Evolutionary conservation across 2,797 vertebrate species (phyloP).

Genomic region (Fringilla coelebs): DNA sequence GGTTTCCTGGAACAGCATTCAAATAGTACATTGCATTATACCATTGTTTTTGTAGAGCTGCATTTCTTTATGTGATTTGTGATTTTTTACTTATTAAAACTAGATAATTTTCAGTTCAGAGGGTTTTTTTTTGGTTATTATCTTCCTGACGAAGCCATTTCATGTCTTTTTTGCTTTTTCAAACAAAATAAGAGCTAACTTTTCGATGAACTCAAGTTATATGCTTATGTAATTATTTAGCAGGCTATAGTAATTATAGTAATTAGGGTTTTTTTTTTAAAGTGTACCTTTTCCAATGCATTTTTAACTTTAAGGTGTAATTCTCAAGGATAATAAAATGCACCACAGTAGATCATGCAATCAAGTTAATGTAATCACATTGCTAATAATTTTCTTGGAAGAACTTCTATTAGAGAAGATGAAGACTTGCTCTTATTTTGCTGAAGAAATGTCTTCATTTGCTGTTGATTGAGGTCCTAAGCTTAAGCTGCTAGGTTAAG

Average conservation of each 20-base stretch:
- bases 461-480: background rate
- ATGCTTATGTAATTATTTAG: background rate
- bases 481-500: background rate
- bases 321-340: conserved; percentile 18
- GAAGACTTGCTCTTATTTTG: background rate
- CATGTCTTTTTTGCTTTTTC: background rate
- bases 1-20: background rate
- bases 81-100: background rate
- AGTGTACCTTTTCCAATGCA: background rate
- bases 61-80: background rate
- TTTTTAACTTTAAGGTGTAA: background rate
- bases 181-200: background rate
- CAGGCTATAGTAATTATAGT: background rate
- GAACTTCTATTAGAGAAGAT: background rate
- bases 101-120: background rate
- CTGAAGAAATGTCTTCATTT: background rate
- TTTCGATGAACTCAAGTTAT: background rate
- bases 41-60: background rate
- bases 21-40: background rate
- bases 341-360: background rate
- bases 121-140: background rate
- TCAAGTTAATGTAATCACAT: conserved; percentile 7
- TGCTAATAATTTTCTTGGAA: conserved; percentile 6
- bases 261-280: background rate
- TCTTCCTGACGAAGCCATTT: background rate